Evolutionary conservation across 1,140 invertebrate species (phyloP).

Genomic region (Brachionus plicatilis): DNA sequence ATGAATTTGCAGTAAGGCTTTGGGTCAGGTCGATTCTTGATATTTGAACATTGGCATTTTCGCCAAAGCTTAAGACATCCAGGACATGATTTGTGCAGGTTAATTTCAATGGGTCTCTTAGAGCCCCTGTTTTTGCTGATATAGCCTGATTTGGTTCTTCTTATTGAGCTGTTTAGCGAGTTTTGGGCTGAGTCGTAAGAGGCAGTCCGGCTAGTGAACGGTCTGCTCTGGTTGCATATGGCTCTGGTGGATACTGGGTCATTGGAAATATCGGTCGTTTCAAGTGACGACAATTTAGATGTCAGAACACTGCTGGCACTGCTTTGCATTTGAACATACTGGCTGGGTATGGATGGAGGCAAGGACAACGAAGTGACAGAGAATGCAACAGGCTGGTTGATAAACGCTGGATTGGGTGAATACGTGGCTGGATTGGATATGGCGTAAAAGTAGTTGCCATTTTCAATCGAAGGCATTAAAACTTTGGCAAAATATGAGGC

Average conservation of each 20-base stretch:
- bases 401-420: background rate
- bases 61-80: constrained; percentile 37
- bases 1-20: constrained; percentile 39
- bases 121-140: background rate
- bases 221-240: background rate
- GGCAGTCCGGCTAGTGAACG: background rate
- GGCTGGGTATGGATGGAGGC: background rate
- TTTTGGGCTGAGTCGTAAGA: background rate
- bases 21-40: constrained; percentile 37
- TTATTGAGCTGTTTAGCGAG: background rate
- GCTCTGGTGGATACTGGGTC: background rate
- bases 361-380: background rate
- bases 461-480: background rate
- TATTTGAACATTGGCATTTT: constrained; percentile 37
- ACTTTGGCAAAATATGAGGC: background rate
- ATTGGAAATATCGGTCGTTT: background rate
- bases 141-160: constrained; percentile 16
- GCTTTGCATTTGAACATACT: background rate
- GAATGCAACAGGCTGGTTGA: background rate
- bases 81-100: constrained; percentile 36
- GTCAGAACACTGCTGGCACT: background rate
- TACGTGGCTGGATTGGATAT: background rate
- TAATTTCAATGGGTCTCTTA: constrained; percentile 8
- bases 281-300: background rate
- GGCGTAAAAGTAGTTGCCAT: background rate